Conservation (phyloP, 2,113 vertebrate species). For the Dipodomys ordii region DNA sequence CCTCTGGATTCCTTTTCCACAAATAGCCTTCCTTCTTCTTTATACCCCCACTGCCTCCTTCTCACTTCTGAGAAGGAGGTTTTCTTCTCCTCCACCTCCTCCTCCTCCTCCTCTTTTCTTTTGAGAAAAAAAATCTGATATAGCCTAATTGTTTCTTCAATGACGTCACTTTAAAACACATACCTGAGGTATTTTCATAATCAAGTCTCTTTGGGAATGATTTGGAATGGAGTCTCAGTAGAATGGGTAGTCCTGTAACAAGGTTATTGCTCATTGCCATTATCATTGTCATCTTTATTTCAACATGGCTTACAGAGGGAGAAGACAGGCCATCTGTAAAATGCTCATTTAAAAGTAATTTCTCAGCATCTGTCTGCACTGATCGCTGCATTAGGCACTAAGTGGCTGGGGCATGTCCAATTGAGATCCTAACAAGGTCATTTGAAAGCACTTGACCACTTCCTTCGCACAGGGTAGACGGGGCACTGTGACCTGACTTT, state of each 20-base stretch:
- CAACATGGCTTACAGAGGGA: slow-evolving; percentile 6
- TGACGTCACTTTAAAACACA: not conserved
- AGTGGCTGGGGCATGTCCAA: not conserved
- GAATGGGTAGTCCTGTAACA: not conserved
- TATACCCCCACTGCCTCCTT: not conserved
- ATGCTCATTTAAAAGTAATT: slow-evolving; percentile 66
- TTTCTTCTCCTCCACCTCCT: too few species aligned
- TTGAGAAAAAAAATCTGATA: not conserved
- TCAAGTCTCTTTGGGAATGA: not conserved
- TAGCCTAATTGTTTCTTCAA: not conserved
- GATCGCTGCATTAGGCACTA: slow-evolving; percentile 57
- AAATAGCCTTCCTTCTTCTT: not conserved
- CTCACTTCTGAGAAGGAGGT: not conserved
- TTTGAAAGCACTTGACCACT: not conserved
- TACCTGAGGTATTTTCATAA: slow-evolving; percentile 19
- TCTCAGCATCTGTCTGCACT: slow-evolving; percentile 63
- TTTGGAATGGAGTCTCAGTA: not conserved
- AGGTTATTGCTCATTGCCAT: not conserved
- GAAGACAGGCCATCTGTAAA: slow-evolving; percentile 61
- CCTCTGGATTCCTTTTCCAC: not conserved
- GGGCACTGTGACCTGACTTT: slow-evolving; percentile 38
- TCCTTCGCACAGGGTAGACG: not conserved
- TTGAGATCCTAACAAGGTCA: slow-evolving; percentile 40
- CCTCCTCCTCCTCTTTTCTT: too few species aligned
- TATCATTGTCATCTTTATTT: not conserved